Evolutionary conservation across 2,888 invertebrate species (phyloP), one percentile per base, ranked within the genome.

Genomic region (Agrotis segetum): DNA sequence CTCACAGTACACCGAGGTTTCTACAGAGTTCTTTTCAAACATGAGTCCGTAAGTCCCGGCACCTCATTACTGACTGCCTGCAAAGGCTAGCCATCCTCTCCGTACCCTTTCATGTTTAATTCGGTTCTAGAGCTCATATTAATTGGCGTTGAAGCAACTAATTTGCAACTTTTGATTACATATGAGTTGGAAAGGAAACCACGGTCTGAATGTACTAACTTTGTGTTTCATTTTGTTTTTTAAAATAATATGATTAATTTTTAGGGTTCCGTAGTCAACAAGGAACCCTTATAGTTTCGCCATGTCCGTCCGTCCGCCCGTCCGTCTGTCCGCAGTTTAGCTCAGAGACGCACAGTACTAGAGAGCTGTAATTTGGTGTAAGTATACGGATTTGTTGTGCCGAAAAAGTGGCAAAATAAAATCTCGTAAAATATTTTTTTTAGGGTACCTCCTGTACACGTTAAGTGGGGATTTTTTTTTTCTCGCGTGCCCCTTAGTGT

Each of bases 151-250:
- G 55, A 61, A 68, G 68, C 29, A 74, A 56, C 69, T 49, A 56
- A 55, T 75, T 76, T 60, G 24, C 55, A 76, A 74, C 67, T 74
- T 76, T 61, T 77, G 34, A 68, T 61, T 21, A 34, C 63, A 47
- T 47, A 53, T 16, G 44, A 49, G 55, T 55, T 74, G 40, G 1
- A 49, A 74, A 55, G 13, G 40, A 47, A 17, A 47, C 17, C 17
- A 16, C 40, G 62, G 19, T 55, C 19, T 55, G 19, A 21, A 29
- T 21, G 19, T 13, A 6, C n/a, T 9, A 5, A 47, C 55, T 14
- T 40, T 16, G 34, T 34, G 13, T 24, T 49, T 34, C 55, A 21
- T 44, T 40, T 44, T 16, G 0, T 44, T 49, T 24, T 3, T 13
- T 14, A 46, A 62, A 61, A 44, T 11, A 46, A 73, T 9, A 16